phyloP scores from a whole-genome alignment of 2,113 vertebrate species.

The Labeo catla region DNA sequence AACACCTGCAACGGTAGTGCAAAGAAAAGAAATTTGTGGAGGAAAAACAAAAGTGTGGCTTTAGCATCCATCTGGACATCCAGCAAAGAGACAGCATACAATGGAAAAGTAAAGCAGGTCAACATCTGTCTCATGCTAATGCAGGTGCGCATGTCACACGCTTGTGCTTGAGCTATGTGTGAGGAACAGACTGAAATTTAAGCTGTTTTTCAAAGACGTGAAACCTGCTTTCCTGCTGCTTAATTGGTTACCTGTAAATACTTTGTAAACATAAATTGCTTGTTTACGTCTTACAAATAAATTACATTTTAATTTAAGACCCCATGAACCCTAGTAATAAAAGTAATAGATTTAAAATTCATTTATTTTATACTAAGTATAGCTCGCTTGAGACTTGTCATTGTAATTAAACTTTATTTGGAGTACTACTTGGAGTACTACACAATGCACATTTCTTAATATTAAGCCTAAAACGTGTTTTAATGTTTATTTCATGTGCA shows the following conservation, averaged over 20 bases:
- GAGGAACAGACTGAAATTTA: not conserved
- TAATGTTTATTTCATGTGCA: not conserved
- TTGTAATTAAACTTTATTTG: no score
- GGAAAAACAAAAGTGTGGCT: not conserved
- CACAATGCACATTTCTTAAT: no score
- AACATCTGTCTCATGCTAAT: constrained; percentile 31
- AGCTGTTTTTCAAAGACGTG: not conserved
- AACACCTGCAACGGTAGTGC: constrained; percentile 45
- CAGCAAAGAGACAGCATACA: not conserved
- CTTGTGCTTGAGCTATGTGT: not conserved
- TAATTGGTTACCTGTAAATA: not conserved
- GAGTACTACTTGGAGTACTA: no score
- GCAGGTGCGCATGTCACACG: not conserved
- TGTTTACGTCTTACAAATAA: not conserved
- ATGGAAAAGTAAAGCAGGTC: constrained; percentile 21
- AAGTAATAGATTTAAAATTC: no score
- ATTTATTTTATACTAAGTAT: no score
- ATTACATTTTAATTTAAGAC: no score
- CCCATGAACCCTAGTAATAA: no score
- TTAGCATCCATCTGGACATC: constrained; percentile 2
- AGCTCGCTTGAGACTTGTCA: no score
- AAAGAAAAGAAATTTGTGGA: constrained; percentile 2
- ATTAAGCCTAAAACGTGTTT: no score
- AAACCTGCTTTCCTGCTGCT: not conserved
- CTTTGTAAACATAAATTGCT: not conserved